Evolutionary conservation across 1,140 invertebrate genomes (phyloP), one percentile per base, ranked within the genome.

Genomic region (Zaprionus tsacasi): DNA sequence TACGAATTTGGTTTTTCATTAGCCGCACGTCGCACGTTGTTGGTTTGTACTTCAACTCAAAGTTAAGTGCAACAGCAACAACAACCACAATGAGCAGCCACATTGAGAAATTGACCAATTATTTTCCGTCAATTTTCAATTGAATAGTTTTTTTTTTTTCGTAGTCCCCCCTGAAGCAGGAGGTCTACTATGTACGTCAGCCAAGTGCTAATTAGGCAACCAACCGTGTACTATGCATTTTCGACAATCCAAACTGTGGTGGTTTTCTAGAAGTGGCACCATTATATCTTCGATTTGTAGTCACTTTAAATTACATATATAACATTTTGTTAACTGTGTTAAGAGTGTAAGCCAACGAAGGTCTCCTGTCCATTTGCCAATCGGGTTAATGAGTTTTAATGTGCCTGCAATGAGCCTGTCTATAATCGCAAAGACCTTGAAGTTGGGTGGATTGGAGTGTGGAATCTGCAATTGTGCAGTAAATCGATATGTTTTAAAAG

Each of bases 51-150:
- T 85, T 79, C 56, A 72, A 79, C 61, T 81, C 85, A 89, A 89
- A 89, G 85, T 90, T 85, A 89, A 89, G 85, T 89, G 86, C 86
- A 45, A 15, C 35, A 65, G 15, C 56, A 65, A 15, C 66, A 25
- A 6, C 54, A 71, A 54, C 81, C 65, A 40, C 57, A 55, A 50
- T 50, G 45, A 56, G 21, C 57, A 68, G 59, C n/a, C 33, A 36
- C 66, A 56, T 70, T 79, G 72, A 69, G 58, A 85, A 85, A 87
- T 88, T 71, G 61, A 76, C 72, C 80, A 88, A 87, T 88, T 82
- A 80, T 86, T 70, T 69, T 70, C 69, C 77, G 72, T 80, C 80
- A 80, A 88, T 82, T 76, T 72, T 63, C 70, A 76, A 72, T 76
- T 79, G 73, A 76, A 68, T 45, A 58, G 40, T 1, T 35, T 30